Conservation (phyloP, 2,113 vertebrate species). For the Ophthalmolycus amberensis region DNA sequence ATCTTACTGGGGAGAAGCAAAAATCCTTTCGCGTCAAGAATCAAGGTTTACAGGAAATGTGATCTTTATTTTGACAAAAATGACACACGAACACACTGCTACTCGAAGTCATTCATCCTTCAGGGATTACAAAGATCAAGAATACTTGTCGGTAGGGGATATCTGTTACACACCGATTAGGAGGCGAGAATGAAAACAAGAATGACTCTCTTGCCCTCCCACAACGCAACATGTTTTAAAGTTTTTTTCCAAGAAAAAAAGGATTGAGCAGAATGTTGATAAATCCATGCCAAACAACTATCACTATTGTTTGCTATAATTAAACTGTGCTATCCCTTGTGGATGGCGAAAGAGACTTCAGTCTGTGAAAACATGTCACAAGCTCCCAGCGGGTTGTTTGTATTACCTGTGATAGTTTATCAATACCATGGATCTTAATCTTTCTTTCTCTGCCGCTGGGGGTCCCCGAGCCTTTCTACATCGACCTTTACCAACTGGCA, state of each 20-base stretch:
- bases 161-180: conserved; percentile 39
- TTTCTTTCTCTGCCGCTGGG: conserved; percentile 46
- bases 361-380: conserved; percentile 62
- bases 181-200: conserved; percentile 22
- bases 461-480: conserved; percentile 59
- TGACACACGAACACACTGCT: no score
- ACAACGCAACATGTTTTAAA: conserved; percentile 7
- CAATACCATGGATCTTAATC: conserved; percentile 78
- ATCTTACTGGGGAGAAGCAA: not conserved
- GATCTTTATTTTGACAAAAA: not conserved
- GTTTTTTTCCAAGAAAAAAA: conserved; percentile 32
- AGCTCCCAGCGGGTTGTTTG: conserved; percentile 66
- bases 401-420: conserved; percentile 78
- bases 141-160: conserved; percentile 10
- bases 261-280: conserved; percentile 36
- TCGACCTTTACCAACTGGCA: conserved; percentile 75
- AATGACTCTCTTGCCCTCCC: conserved; percentile 29
- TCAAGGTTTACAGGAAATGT: conserved; percentile 1
- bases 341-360: conserved; percentile 57
- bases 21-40: not conserved
- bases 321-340: conserved; percentile 69
- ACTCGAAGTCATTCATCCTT: conserved; percentile 10
- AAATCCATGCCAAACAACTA: conserved; percentile 57
- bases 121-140: conserved; percentile 29
- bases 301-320: conserved; percentile 74